phyloP scores from a whole-genome alignment of 2,888 invertebrate genomes.

The Oxytorus armatus region DNA sequence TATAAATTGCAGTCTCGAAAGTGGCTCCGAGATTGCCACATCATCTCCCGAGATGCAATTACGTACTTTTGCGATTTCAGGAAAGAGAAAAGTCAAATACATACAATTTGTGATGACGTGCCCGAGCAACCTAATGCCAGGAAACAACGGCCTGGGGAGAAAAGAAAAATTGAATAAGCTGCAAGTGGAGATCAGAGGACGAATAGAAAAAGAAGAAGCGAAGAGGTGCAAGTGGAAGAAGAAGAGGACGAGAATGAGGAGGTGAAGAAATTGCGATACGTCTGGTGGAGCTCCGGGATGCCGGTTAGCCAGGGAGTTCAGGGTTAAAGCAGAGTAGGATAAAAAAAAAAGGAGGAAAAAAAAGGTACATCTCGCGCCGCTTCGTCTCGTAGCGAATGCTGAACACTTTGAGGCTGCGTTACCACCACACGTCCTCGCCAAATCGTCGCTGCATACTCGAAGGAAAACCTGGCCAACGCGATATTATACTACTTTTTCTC shows the following conservation, averaged over 20 bases:
- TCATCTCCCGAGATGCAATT: conserved; percentile 70
- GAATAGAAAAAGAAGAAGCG: conserved; percentile 6
- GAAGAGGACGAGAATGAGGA: conserved; percentile 45
- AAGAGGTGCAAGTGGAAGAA: conserved; percentile 18
- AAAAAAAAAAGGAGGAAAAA: conserved; percentile 18
- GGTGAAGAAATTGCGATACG: conserved; percentile 62
- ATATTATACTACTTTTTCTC: conserved; percentile 25
- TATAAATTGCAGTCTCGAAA: conserved; percentile 28
- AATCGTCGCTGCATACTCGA: conserved; percentile 8
- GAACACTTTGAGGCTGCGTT: conserved; percentile 7
- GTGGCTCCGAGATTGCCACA: neutral
- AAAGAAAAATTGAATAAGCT: conserved; percentile 23
- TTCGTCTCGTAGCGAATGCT: conserved; percentile 26
- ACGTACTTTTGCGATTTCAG: conserved; percentile 70
- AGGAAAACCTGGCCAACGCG: conserved; percentile 7
- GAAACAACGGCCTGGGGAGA: neutral
- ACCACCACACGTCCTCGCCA: neutral
- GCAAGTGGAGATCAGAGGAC: neutral
- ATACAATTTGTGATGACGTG: conserved; percentile 17
- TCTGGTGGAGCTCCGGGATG: conserved; percentile 69
- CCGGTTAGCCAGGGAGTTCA: conserved; percentile 69
- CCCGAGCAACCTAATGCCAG: conserved; percentile 3
- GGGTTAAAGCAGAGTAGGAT: conserved; percentile 69
- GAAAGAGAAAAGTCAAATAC: conserved; percentile 12
- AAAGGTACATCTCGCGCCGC: conserved; percentile 36